phyloP scores from a whole-genome alignment of 2,797 vertebrate genomes.

The Hirundo rustica region DNA sequence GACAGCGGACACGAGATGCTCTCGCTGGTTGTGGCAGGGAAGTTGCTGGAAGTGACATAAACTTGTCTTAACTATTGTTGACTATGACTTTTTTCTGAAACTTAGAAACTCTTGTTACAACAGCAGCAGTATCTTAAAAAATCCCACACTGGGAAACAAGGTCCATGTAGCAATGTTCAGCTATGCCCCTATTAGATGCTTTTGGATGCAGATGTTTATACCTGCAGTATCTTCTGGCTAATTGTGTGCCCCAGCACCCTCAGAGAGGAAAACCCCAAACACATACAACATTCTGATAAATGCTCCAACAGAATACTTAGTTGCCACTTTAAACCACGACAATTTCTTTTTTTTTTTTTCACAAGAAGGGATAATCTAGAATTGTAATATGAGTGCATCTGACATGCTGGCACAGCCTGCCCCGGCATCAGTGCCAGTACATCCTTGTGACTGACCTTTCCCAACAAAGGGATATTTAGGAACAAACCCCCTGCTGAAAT shows the following conservation, averaged over 20 bases:
- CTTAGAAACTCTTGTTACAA: not conserved
- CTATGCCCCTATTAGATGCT: not conserved
- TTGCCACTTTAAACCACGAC: not conserved
- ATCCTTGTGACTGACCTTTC: constrained; percentile 42
- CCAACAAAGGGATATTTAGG: constrained; percentile 15
- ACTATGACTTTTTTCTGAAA: not conserved
- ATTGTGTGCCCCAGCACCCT: not conserved
- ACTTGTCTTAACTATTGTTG: not conserved
- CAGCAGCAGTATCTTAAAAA: not conserved
- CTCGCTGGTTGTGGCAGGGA: not conserved
- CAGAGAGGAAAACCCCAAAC: not conserved
- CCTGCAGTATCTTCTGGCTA: not conserved
- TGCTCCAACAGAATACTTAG: not conserved
- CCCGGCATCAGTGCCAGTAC: not conserved
- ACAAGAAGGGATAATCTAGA: not conserved
- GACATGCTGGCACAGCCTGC: not conserved
- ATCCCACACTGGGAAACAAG: accelerated
- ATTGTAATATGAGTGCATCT: not conserved
- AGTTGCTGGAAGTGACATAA: not conserved
- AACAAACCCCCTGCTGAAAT: not conserved
- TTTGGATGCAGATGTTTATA: accelerated
- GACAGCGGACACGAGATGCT: not conserved
- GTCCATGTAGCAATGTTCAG: not conserved
- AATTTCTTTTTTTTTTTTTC: not conserved
- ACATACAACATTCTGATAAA: not conserved